phyloP scores from a whole-genome alignment of 1,140 invertebrate genomes.

The Drosophila eugracilis region DNA sequence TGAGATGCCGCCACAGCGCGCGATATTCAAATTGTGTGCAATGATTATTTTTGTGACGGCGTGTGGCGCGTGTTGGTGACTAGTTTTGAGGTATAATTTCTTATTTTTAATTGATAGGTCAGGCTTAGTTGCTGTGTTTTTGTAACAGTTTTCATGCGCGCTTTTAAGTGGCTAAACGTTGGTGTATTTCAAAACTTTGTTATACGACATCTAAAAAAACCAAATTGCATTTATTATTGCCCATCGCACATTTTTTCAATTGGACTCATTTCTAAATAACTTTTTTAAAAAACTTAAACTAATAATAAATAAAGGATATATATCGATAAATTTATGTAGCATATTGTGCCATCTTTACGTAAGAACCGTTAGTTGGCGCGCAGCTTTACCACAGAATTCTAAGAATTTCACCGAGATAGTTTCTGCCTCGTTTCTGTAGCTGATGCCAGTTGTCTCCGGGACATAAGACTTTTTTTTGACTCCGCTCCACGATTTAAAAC shows the following conservation, averaged over 20 bases:
- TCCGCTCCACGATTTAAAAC: conserved; percentile 12
- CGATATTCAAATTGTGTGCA: conserved; percentile 25
- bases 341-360: neutral
- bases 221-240: too few relatives aligned
- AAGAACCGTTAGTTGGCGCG: conserved; percentile 32
- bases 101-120: conserved; percentile 27
- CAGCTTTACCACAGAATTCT: conserved; percentile 4
- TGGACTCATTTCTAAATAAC: too few relatives aligned
- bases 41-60: conserved; percentile 4
- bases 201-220: too few relatives aligned
- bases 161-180: neutral
- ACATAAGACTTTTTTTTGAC: neutral
- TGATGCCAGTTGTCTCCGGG: conserved; percentile 38
- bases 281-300: neutral
- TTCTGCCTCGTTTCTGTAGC: conserved; percentile 6
- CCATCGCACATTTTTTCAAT: too few relatives aligned
- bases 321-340: neutral
- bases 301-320: too few relatives aligned
- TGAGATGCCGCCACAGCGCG: conserved; percentile 6
- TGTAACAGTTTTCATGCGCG: neutral
- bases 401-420: conserved; percentile 1
- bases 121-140: conserved; percentile 35
- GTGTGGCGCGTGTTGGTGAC: conserved; percentile 10
- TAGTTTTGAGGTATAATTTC: conserved; percentile 13
- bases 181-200: too few relatives aligned